These are phyloP conservation scores for Porphyrio hochstetteri DNA, from an alignment of 2,113 vertebrate species.

Conservation along the genomic window DNA sequence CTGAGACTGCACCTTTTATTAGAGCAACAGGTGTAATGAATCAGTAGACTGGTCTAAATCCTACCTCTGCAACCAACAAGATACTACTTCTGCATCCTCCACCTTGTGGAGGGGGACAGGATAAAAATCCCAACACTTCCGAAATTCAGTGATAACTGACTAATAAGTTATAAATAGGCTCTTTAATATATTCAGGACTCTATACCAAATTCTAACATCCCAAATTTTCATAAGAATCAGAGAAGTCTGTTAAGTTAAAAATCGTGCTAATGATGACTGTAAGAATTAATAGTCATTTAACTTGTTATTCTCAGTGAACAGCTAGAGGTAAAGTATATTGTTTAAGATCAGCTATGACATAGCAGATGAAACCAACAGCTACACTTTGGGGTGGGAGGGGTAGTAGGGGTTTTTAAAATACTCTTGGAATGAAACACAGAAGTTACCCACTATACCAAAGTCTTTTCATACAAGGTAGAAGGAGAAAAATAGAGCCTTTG, in stretches of 20 bases:
- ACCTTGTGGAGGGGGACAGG: not conserved
- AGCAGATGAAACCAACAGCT: not conserved
- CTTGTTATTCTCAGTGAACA: not conserved
- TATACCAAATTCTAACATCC: not conserved
- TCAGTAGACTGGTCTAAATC: not conserved
- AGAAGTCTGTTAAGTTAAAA: not conserved
- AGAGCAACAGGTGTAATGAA: not conserved
- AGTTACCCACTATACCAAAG: not conserved
- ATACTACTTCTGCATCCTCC: not conserved
- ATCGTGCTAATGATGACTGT: not conserved
- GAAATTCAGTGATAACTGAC: not conserved
- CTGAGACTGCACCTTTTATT: not conserved
- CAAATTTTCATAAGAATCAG: not conserved
- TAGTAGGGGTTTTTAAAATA: not conserved
- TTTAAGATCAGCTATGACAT: not conserved
- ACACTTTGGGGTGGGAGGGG: fast-evolving
- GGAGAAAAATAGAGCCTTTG: not conserved
- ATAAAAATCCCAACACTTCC: not conserved
- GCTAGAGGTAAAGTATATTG: not conserved
- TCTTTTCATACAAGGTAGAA: not conserved
- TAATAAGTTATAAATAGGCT: not conserved
- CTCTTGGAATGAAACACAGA: not conserved
- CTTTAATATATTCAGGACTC: not conserved
- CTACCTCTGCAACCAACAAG: not conserved
- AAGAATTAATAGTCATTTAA: not conserved